phyloP scores from a whole-genome alignment of 2,797 vertebrate genomes.

The Cuculus canorus region DNA sequence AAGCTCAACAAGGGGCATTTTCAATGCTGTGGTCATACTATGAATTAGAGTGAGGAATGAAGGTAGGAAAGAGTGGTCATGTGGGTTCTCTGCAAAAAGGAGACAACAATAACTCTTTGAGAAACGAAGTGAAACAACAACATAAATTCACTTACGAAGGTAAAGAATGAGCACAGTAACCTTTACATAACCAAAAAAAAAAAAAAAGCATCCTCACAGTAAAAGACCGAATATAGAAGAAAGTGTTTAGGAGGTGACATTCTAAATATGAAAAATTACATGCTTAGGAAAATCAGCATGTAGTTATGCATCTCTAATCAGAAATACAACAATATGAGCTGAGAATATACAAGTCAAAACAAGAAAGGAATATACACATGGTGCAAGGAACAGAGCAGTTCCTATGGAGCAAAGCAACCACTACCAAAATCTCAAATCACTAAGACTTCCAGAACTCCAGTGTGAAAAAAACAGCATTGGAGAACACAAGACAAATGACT shows the following conservation, averaged over 20 bases:
- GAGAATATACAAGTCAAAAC: not conserved
- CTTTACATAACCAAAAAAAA: no score
- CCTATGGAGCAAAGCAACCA: not conserved
- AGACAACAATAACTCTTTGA: not conserved
- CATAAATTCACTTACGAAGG: not conserved
- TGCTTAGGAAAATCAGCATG: not conserved
- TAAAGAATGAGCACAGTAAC: not conserved
- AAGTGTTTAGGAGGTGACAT: not conserved
- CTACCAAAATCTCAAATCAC: not conserved
- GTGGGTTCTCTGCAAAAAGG: not conserved
- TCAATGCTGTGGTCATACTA: not conserved
- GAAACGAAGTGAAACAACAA: not conserved
- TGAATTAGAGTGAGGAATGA: not conserved
- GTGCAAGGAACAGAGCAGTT: rapidly evolving
- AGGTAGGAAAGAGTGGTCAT: not conserved
- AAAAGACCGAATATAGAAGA: not conserved
- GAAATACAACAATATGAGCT: not conserved
- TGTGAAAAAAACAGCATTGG: not conserved
- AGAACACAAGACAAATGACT: not conserved
- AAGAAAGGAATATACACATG: not conserved
- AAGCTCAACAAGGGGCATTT: not conserved
- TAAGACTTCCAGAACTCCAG: not conserved
- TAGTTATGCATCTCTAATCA: not conserved
- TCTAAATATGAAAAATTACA: not conserved
- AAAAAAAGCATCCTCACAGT: not conserved